Evolutionary conservation across 2,113 vertebrate genomes (phyloP), one percentile per base, ranked within the genome.

Genomic region (Dinomys branickii): DNA sequence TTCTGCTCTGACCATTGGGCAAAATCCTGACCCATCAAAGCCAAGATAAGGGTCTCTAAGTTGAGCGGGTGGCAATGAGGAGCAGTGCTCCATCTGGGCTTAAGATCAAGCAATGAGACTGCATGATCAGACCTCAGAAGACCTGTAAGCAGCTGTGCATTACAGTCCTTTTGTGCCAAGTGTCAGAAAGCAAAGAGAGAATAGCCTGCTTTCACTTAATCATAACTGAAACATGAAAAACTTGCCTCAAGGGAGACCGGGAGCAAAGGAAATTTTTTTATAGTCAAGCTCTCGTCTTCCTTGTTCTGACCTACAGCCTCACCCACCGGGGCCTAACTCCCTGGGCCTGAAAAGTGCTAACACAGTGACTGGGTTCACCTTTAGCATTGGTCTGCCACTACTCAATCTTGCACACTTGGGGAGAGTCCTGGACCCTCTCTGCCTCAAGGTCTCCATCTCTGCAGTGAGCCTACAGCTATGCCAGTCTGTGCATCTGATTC

Each of bases 11-110:
- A 85, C 2, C 33, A 11, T 0, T 71, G 61, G 83, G 52, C 11
- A 84, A 90, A 87, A 5, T 38, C 44, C n/a, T 65, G 65, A 85
- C 9, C 5, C 2, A n/a, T 56, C 5, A 0, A 78, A 83, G 86
- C n/a, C 52, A 38, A 44, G 38, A 75, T 4, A 47, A 28, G 50
- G 1, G 86, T 56, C 67, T 96, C 56, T 85, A 80, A 92, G 7
- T 59, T 94, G 93, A 96, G 96, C 94, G 97, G 90, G 93, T 96
- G 96, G 90, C 78, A 91, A 61, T 44, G 63, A 93, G 75, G 52
- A 84, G 95, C 78, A 81, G n/a, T 11, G 20, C 67, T 91, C 38
- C 30, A 84, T 81, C 80, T 78, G 85, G 52, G 10, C 44, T 50
- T 58, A 86, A 90, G 81, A 65, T 96, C 87, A 71, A 90, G 89